Conservation (phyloP, 2,113 vertebrate genomes). For the Gobius niger region DNA sequence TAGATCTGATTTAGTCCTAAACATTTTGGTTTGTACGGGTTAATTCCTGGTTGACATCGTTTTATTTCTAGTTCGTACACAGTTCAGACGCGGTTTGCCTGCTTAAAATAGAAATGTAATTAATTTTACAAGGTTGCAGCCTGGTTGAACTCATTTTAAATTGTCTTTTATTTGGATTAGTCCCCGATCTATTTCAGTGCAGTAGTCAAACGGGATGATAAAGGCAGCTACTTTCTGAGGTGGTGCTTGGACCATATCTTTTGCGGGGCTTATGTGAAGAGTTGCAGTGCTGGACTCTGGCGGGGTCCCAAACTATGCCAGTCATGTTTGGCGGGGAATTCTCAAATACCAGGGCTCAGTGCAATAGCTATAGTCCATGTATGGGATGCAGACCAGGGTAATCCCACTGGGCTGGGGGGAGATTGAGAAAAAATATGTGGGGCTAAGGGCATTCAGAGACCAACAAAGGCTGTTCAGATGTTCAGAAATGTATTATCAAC, state of each 20-base stretch:
- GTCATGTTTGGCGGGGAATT: conserved; percentile 59
- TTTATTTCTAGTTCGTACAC: not conserved
- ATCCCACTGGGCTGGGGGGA: conserved; percentile 39
- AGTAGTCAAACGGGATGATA: too few relatives aligned
- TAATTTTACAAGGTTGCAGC: too few relatives aligned
- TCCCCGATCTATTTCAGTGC: too few relatives aligned
- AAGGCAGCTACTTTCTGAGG: not conserved
- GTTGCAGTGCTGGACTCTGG: conserved; percentile 46
- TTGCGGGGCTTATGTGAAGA: conserved; percentile 48
- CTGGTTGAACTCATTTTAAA: too few relatives aligned
- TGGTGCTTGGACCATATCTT: conserved; percentile 22
- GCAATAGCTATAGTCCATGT: conserved; percentile 56
- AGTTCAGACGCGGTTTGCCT: conserved; percentile 5
- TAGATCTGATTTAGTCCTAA: not conserved
- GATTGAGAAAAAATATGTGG: conserved; percentile 43
- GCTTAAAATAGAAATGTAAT: too few relatives aligned
- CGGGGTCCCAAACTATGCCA: conserved; percentile 64
- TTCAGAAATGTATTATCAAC: not conserved
- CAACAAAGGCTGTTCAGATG: not conserved
- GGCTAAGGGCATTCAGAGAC: not conserved
- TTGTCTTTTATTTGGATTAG: too few relatives aligned
- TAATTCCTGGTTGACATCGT: not conserved
- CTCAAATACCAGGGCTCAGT: conserved; percentile 42
- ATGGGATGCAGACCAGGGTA: conserved; percentile 48
- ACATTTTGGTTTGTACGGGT: not conserved